phyloP scores from a whole-genome alignment of 2,113 vertebrate species.

The Turnix velox region DNA sequence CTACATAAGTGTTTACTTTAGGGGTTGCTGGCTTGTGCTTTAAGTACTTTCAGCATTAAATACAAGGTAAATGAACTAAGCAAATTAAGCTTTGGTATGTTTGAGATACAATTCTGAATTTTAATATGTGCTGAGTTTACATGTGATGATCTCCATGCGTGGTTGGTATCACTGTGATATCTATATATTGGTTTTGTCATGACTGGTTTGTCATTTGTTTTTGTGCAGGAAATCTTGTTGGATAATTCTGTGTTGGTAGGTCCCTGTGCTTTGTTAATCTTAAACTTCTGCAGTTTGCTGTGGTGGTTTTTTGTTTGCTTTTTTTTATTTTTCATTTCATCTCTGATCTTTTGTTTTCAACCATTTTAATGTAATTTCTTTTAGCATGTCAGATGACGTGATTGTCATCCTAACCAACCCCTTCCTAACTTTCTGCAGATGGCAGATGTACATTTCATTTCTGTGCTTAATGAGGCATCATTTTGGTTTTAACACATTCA shows the following conservation, averaged over 20 bases:
- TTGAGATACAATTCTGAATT: not conserved
- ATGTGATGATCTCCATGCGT: slow-evolving; percentile 37
- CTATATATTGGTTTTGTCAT: slow-evolving; percentile 73
- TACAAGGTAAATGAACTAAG: not conserved
- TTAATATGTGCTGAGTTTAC: not conserved
- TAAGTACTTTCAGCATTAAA: not conserved
- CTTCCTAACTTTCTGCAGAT: slow-evolving; percentile 66
- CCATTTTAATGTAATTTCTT: slow-evolving; percentile 63
- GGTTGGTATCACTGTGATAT: slow-evolving; percentile 57
- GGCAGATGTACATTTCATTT: slow-evolving; percentile 32
- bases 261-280: slow-evolving; percentile 70
- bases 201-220: slow-evolving; percentile 83
- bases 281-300: slow-evolving; percentile 70
- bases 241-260: slow-evolving; percentile 96
- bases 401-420: slow-evolving; percentile 51
- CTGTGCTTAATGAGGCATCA: slow-evolving; percentile 26
- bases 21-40: not conserved
- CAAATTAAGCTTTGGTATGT: not conserved
- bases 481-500: slow-evolving; percentile 48
- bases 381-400: slow-evolving; percentile 71
- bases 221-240: slow-evolving; percentile 94
- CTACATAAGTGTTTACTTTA: not conserved
- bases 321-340: slow-evolving; percentile 58
- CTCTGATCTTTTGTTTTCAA: slow-evolving; percentile 64
- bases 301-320: no score